A percentile compares a stretch with the other conserved stretches of the same genome.
These are phyloP conservation scores for Varecia variegata DNA, from an alignment of 2,797 vertebrate species.

Conservation along the genomic window DNA sequence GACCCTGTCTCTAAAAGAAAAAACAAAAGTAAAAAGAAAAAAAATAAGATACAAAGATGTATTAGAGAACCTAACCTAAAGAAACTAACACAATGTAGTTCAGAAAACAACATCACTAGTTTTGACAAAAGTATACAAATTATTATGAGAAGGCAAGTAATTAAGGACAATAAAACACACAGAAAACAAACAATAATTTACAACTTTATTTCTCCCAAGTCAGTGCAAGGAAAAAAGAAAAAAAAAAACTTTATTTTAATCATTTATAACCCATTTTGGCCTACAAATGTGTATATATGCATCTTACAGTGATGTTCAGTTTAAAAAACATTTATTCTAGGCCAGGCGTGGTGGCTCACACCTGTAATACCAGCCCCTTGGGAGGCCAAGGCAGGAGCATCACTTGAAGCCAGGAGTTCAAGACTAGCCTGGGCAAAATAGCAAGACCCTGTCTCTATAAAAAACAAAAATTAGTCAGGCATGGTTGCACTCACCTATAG, in stretches of 20 bases:
- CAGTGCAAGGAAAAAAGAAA: too few species aligned
- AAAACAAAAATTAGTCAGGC: background rate
- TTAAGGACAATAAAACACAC: background rate
- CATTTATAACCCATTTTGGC: background rate
- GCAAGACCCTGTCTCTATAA: background rate
- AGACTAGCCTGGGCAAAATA: background rate
- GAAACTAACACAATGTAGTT: background rate
- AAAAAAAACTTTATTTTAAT: constrained; percentile 11
- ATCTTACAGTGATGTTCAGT: background rate
- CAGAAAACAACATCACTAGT: background rate
- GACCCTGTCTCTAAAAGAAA: background rate
- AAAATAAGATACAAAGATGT: background rate
- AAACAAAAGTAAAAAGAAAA: background rate
- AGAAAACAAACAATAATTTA: constrained; percentile 21
- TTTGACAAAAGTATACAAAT: constrained; percentile 9
- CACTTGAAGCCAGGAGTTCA: background rate
- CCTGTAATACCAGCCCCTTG: background rate
- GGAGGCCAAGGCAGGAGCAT: background rate
- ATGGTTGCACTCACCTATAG: background rate
- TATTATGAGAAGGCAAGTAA: background rate
- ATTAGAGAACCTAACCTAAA: background rate
- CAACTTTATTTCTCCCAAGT: background rate
- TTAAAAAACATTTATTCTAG: background rate
- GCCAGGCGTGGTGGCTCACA: background rate
- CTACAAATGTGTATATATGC: background rate